Base-by-base conservation (phyloP, 2,113 vertebrate genomes). In the Ptilorrhoa leucosticta region DNA sequence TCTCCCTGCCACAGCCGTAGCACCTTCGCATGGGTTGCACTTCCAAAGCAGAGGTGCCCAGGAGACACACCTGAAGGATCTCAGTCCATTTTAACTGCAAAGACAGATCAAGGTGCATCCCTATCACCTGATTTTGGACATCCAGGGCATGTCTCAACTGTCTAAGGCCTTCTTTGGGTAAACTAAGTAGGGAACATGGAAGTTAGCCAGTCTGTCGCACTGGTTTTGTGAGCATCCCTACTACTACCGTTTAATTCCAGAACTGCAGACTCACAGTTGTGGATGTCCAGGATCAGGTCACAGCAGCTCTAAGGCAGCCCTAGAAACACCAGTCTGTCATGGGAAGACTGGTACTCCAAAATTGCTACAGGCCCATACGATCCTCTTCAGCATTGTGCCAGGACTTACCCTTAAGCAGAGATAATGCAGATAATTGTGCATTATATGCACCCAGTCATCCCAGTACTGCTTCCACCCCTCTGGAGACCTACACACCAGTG, bases 11-110 rank as follows among this genome's bases (percentile, higher is more conserved):
- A 33, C 53, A 37, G 58, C 6, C 7, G 56, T 1, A 45, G 72
- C 1, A 9, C 51, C n/a, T 33, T 24, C 16, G 3, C 1, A 3
- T 1, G 28, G n/a, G 15, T 19, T 68, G 69, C 33, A 4, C 56
- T 68, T 54, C 2, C 44, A 45, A 35, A 63, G 51, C 47, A 83
- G 48, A 45, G 16, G 15, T 45, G 15, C 21, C 45, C 68, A 42
- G 16, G 23, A 37, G 56, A 87, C 28, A n/a, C 10, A 44, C 13
- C 51, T 60, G 37, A 26, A 61, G n/a, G 16, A 51, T 39, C 56
- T 70, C 60, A 23, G 51, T 35, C 64, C 28, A 8, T 40, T 64
- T 51, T 35, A 68, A 33, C 33, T 44, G 31, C 21, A 51, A 42
- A 81, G 54, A 47, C 15, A 56, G n/a, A 77, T 6, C 31, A n/a